These are phyloP conservation scores for Rousettus madagascariensis DNA, from an alignment of 2,797 vertebrate species.

Conservation along the genomic window DNA sequence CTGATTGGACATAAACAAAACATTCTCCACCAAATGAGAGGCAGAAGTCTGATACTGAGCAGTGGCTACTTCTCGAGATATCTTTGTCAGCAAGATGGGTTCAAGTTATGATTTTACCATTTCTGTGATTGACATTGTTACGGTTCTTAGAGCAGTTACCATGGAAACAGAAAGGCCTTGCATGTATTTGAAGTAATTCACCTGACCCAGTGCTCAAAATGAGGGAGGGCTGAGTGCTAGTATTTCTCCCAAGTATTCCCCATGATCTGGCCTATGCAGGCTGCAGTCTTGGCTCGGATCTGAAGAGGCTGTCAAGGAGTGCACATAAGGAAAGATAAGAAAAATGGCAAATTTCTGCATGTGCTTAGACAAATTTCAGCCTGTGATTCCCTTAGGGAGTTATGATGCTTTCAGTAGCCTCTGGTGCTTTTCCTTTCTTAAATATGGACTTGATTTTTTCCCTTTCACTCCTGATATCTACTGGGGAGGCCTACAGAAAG, in stretches of 20 bases:
- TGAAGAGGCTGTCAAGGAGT: constrained; percentile 22
- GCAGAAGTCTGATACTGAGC: constrained; percentile 62
- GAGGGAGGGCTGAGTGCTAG: constrained; percentile 60
- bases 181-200: constrained; percentile 81
- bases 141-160: constrained; percentile 77
- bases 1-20: constrained; percentile 62
- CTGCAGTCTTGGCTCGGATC: constrained; percentile 14
- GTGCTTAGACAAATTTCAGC: constrained; percentile 30
- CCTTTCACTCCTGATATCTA: constrained; percentile 1
- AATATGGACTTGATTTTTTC: constrained; percentile 24
- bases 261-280: constrained; percentile 4
- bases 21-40: constrained; percentile 60
- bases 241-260: constrained; percentile 58
- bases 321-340: background rate
- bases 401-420: background rate
- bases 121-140: constrained; percentile 76
- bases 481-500: background rate
- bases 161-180: constrained; percentile 77
- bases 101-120: constrained; percentile 76
- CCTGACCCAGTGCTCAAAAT: constrained; percentile 77
- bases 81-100: constrained; percentile 80
- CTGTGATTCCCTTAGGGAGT: background rate
- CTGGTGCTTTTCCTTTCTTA: constrained; percentile 27
- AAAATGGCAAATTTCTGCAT: constrained; percentile 16
- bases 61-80: constrained; percentile 75